A percentile compares a stretch with the other conserved stretches of the same genome.
Conservation (phyloP, 2,797 vertebrate genomes). For the Gila robusta region DNA sequence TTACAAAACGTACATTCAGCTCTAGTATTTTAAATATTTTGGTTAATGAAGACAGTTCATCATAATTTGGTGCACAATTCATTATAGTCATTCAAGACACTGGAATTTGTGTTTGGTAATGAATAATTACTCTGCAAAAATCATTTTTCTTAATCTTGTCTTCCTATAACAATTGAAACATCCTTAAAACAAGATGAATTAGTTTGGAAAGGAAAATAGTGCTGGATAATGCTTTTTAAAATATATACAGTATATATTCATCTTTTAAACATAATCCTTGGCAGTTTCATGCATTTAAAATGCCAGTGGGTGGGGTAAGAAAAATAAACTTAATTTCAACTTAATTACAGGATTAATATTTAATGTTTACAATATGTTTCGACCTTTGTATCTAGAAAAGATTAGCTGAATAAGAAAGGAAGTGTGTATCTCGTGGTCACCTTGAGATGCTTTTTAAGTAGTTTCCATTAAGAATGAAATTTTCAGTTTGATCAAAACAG, state of each 20-base stretch:
- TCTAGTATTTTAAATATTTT: background rate
- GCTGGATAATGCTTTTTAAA: background rate
- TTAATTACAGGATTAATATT: background rate
- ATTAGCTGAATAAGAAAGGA: background rate
- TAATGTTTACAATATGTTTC: background rate
- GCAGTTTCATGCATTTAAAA: background rate
- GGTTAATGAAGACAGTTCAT: conserved; percentile 9
- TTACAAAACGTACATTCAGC: background rate
- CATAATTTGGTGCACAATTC: background rate
- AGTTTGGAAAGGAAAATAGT: background rate
- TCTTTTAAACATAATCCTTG: background rate
- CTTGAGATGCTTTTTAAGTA: conserved; percentile 4
- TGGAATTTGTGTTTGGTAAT: background rate
- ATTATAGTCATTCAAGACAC: background rate
- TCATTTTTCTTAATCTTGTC: background rate
- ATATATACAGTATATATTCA: too few species aligned
- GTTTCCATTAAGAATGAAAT: background rate
- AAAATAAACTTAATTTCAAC: background rate
- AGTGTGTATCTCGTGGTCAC: background rate
- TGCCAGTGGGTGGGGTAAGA: background rate
- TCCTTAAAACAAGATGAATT: background rate
- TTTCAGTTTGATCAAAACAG: background rate
- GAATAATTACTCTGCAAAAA: conserved; percentile 10
- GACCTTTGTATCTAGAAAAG: background rate
- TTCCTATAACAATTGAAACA: background rate